Evolutionary conservation across 2,113 vertebrate species (phyloP), one percentile per base, ranked within the genome.

Genomic region (Piliocolobus tephrosceles): DNA sequence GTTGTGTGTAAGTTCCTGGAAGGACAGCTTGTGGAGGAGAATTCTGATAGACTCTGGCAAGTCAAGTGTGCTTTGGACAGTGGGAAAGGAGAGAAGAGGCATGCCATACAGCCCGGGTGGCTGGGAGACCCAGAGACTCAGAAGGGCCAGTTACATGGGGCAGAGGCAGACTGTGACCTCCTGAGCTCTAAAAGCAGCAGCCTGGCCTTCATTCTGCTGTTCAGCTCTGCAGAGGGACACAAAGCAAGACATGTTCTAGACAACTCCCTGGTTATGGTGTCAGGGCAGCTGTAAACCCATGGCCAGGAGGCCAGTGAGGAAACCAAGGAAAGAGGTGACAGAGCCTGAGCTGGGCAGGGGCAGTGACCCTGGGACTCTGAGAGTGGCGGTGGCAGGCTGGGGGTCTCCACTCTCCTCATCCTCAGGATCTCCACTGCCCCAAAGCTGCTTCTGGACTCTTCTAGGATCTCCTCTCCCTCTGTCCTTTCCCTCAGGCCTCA

Each of bases 1-100:
- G 98, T 98, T 78, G 98, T 98, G 98, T 99, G 35, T 16, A 27
- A 45, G 43, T 55, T 45, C 80, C 12, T 47, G 52, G 20, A 47
- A 58, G n/a, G 68, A 79, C 2, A 22, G 45, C 5, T 40, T 70
- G 25, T 58, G 61, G 35, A 23, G 30, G 55, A 80, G 22, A 11
- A 76, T 30, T 27, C 72, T 27, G 43, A 61, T 68, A 75, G 13
- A n/a, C 40, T 18, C 14, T 47, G 50, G 4, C 3, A 38, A 40
- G 18, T 1, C 1, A 18, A 57, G 38, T 6, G 45, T n/a, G 45
- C 32, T 52, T 40, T 61, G 22, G 83, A 27, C 45, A 50, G 90
- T 4, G 6, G 57, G 18, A 23, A 11, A 58, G 14, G 5, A 6
- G 25, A 16, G 64, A 16, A 1, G 25, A 12, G 55, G 27, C 0